Evolutionary conservation across 2,888 invertebrate species (phyloP).

Genomic region (Steinernema hermaphroditum): DNA sequence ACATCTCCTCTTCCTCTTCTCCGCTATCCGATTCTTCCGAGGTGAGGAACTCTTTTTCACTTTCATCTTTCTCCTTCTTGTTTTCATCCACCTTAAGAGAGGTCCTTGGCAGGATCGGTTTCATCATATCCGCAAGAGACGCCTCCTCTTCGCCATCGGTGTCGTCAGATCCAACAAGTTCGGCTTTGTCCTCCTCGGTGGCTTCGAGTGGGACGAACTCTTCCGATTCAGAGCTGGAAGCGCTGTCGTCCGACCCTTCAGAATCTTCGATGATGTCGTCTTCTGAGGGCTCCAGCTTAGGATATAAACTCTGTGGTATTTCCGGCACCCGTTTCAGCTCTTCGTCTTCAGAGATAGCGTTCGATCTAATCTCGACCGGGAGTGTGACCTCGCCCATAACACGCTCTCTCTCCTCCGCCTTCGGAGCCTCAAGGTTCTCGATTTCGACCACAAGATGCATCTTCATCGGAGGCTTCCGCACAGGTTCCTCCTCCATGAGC

Average conservation of each 20-base stretch:
- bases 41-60: too few species aligned
- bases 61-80: too few species aligned
- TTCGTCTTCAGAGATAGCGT: not conserved
- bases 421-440: not conserved
- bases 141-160: too few species aligned
- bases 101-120: too few species aligned
- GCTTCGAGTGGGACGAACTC: too few species aligned
- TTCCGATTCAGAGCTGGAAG: too few species aligned
- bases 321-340: not conserved
- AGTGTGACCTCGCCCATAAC: not conserved
- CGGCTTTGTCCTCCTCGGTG: not conserved
- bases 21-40: too few species aligned
- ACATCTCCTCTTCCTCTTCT: too few species aligned
- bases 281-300: not conserved
- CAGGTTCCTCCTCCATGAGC: not conserved
- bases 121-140: too few species aligned
- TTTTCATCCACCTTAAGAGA: too few species aligned
- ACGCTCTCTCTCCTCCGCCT: not conserved
- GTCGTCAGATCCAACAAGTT: not conserved
- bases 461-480: not conserved
- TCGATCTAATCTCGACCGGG: not conserved
- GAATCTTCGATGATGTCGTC: too few species aligned
- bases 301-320: not conserved
- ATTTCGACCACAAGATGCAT: not conserved
- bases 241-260: too few species aligned